A percentile compares a stretch with the other conserved stretches of the same genome.
These are phyloP conservation scores for Eupsilia transversa DNA, from an alignment of 2,888 invertebrate genomes.

Conservation along the genomic window DNA sequence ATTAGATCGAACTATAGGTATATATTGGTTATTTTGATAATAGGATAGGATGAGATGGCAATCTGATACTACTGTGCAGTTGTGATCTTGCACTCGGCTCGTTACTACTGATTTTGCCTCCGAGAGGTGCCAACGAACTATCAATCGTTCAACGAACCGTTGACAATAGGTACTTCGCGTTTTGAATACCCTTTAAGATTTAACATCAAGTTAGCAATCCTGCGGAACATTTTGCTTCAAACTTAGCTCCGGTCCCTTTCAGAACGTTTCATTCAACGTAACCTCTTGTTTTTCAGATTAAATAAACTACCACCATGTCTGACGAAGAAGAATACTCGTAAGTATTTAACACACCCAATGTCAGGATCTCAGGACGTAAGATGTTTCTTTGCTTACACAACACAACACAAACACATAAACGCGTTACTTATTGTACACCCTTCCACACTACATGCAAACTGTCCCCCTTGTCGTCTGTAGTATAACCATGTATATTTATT, in stretches of 20 bases:
- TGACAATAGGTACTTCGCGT: constrained; percentile 24
- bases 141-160: constrained; percentile 55
- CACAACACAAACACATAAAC: constrained; percentile 43
- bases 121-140: constrained; percentile 51
- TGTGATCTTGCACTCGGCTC: constrained; percentile 37
- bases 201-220: constrained; percentile 3
- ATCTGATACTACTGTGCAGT: constrained; percentile 42
- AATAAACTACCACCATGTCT: constrained; percentile 94
- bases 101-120: constrained; percentile 30
- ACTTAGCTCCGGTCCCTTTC: neutral
- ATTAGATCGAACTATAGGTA: constrained; percentile 17
- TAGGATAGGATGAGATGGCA: constrained; percentile 40
- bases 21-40: constrained; percentile 32
- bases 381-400: constrained; percentile 48
- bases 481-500: constrained; percentile 38
- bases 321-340: constrained; percentile 99
- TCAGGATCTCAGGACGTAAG: constrained; percentile 55
- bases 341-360: constrained; percentile 88
- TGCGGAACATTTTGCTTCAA: neutral
- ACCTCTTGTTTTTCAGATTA: constrained; percentile 84
- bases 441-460: constrained; percentile 48
- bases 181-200: constrained; percentile 6
- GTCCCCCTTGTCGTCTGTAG: constrained; percentile 45
- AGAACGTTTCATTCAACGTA: constrained; percentile 27
- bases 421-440: constrained; percentile 40